Evolutionary conservation across 2,113 vertebrate genomes (phyloP).

Genomic region (Recurvirostra avosetta): DNA sequence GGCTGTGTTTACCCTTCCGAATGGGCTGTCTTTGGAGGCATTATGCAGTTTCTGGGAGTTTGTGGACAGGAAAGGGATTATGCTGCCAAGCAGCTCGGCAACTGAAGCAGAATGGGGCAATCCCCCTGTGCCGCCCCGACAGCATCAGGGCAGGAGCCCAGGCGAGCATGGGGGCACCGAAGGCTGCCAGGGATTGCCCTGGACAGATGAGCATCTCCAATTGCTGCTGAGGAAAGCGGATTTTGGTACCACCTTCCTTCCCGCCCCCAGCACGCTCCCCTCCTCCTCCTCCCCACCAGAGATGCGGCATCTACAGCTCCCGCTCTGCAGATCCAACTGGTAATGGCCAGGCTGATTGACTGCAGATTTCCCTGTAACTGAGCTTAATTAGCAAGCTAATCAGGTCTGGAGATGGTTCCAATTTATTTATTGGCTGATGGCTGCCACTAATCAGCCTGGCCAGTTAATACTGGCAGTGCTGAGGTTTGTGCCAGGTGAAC

Average conservation of each 20-base stretch:
- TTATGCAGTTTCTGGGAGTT: background rate
- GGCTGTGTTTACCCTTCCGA: background rate
- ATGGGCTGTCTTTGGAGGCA: background rate
- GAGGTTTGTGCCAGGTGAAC: slow-evolving; percentile 3
- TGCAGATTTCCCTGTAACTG: slow-evolving; percentile 61
- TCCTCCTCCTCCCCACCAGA: background rate
- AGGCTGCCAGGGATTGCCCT: fast-evolving
- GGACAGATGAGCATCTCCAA: fast-evolving
- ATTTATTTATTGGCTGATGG: slow-evolving; percentile 58
- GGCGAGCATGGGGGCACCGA: fast-evolving
- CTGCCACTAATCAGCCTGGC: slow-evolving; percentile 46
- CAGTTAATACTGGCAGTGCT: background rate
- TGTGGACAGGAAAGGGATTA: background rate
- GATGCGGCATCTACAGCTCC: background rate
- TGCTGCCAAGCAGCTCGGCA: background rate
- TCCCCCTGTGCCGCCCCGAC: fast-evolving
- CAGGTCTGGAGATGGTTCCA: slow-evolving; percentile 59
- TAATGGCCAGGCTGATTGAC: slow-evolving; percentile 29
- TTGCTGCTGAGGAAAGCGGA: background rate
- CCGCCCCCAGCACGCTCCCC: background rate
- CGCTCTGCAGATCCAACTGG: background rate
- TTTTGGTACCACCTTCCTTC: background rate
- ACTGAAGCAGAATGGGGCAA: background rate
- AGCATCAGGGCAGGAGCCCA: background rate
- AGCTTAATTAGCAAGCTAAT: slow-evolving; percentile 68